Base-by-base conservation (phyloP, 2,797 vertebrate genomes). In the Diplodus puntazzo region DNA sequence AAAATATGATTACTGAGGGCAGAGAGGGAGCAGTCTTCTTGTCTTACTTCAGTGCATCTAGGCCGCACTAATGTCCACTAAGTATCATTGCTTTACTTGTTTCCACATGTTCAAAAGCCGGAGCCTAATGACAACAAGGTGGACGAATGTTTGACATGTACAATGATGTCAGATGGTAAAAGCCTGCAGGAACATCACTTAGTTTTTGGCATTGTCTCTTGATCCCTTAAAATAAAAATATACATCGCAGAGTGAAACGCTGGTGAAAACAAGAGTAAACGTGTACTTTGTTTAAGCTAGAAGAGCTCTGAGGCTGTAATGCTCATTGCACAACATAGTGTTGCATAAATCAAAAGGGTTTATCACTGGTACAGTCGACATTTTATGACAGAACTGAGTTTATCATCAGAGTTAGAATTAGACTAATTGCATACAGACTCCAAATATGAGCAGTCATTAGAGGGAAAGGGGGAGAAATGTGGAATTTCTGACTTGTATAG, bases 1-100 rank as follows among this genome's bases (percentile, higher is more conserved):
- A 93, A 94, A 94, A 93, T 92, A 95, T 95, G 92, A 94, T 95
- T 95, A 91, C 79, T 75, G 88, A 91, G 94, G 90, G 93, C 82
- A 91, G 83, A 87, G 91, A 82, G 66, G 82, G 85, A 87, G 84
- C 76, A 69, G 85, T 73, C 75, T 81, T 85, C 85, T 87, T 88
- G 82, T 88, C 83, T 90, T 83, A 79, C 79, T 81, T 78, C 81
- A 80, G 77, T 84, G 82, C 87, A 83, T 88, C 82, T 69, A 87
- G 76, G 72, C 69, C 79, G 27, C 11, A 49, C 82, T 87, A 85
- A 90, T 88, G 84, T 88, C 88, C 78, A 76, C 85, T 85, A 89
- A 87, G 75, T 89, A 81, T 80, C 75, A 79, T 54, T 80, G 77
- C 75, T 77, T 79, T 85, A 85, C 86, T 75, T 75, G 82, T 79